Base-by-base conservation (phyloP, 1,140 invertebrate species). In the Cotesia glomerata region DNA sequence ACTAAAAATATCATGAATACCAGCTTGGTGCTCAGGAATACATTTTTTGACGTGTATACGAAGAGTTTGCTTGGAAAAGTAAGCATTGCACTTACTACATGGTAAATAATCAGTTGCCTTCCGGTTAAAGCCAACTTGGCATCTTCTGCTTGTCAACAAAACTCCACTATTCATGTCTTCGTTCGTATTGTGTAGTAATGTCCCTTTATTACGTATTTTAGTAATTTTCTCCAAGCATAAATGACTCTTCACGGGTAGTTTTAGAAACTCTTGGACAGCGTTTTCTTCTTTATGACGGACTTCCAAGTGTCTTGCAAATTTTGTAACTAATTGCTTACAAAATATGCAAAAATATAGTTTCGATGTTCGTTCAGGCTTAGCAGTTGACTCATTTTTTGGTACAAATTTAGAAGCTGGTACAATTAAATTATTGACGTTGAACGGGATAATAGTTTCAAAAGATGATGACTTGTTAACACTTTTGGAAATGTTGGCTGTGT, bases 171-270 rank as follows among this genome's bases (percentile, higher is more conserved):
- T 71, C 34, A 61, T 69, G 66, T 64, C 52, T 52, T 54, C 49
- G 65, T 76, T 62, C 8, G 74, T 75, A 49, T 75, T 75, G 49
- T 69, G 52, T 8, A 49, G 8, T 45, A 45, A 69, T 18, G 67
- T 52, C 2, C 73, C 69, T 16, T 52, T 32, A 18, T 69, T 69
- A 32, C 75, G 61, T 11, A 76, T 58, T 0, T 13, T 8, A 32
- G 45, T 56, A 11, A 73, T 68, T 18, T 52, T 32, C 36, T 68
- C 65, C 61, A 11, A 45, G 9, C 65, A 5, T 73, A 36, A 16
- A 14, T 49, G 5, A 52, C 11, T 61, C 18, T 54, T 62, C 11
- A n/a, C 13, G 11, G 35, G 64, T n/a, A 61, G n/a, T 8, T 26
- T n/a, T 5, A 58, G 35, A n/a, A 58, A 66, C 39, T 49, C 45